Percentiles rank a stretch among this genome's conserved stretches.
Conservation (phyloP, 2,113 vertebrate species). For the Dasyprocta punctata region DNA sequence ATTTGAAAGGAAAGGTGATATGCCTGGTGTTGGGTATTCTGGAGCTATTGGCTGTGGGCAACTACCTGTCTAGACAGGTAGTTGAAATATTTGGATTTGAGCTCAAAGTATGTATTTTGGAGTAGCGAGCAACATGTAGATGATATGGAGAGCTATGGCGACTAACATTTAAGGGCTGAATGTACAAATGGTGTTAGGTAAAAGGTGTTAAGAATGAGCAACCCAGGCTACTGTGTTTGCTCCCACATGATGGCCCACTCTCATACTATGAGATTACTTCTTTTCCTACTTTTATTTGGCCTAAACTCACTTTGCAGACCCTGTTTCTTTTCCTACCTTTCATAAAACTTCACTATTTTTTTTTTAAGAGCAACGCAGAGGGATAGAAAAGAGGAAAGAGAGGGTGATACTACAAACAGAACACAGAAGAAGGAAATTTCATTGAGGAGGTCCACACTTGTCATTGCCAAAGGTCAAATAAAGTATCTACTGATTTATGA, state of each 20-base stretch:
- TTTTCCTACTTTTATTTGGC: background rate
- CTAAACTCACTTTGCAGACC: background rate
- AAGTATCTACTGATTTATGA: constrained; percentile 19
- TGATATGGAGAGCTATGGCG: background rate
- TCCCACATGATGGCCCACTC: background rate
- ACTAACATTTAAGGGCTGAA: background rate
- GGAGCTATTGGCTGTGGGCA: background rate
- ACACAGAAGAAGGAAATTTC: background rate
- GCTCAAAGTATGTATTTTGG: background rate
- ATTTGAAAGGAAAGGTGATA: background rate
- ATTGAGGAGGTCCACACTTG: background rate
- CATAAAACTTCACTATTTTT: background rate
- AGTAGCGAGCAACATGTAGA: background rate
- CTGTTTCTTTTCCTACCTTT: background rate
- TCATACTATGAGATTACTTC: background rate
- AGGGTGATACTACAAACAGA: background rate
- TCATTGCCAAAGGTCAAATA: background rate
- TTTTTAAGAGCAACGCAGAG: background rate
- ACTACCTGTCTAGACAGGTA: background rate
- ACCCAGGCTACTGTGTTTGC: background rate
- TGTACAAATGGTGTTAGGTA: background rate
- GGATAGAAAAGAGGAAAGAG: background rate
- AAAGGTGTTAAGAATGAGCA: background rate
- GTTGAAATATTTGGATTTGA: constrained; percentile 3
- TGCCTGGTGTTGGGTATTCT: background rate